A percentile compares a stretch with the other conserved stretches of the same genome.
Conservation (phyloP, 2,113 vertebrate species). For the Hydropotes inermis region DNA sequence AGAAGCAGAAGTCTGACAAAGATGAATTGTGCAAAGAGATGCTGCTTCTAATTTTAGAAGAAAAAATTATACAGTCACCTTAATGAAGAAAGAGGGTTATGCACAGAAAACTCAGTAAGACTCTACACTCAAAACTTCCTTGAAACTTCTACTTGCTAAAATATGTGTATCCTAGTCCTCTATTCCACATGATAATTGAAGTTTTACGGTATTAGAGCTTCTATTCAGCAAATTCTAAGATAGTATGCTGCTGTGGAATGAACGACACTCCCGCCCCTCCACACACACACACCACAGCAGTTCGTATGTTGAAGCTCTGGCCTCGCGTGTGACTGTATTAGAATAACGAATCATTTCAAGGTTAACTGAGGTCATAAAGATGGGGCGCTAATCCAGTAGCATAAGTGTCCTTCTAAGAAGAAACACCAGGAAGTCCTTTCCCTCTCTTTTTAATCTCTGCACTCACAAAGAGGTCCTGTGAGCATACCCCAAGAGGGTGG, state of each 20-base stretch:
- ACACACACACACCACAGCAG: background rate
- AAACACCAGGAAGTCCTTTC: background rate
- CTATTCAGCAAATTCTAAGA: background rate
- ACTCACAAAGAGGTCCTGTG: background rate
- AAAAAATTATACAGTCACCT: conserved; percentile 6
- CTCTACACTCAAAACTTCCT: background rate
- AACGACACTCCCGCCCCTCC: too few species aligned
- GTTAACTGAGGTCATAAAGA: background rate
- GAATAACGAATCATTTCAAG: background rate
- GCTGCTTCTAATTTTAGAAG: conserved; percentile 53
- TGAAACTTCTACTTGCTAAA: background rate
- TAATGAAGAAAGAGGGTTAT: conserved; percentile 30
- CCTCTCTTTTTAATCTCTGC: background rate
- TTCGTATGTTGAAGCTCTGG: background rate
- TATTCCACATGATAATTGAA: background rate
- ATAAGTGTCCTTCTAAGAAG: background rate
- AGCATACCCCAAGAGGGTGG: background rate
- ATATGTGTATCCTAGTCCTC: too few species aligned
- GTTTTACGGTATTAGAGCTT: background rate
- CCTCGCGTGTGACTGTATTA: fast-evolving
- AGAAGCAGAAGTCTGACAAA: conserved; percentile 12
- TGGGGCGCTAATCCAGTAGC: background rate
- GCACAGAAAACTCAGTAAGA: background rate
- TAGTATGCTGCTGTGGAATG: fast-evolving
- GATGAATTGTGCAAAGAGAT: conserved; percentile 26